Base-by-base conservation (phyloP, 1,140 invertebrate species). In the Hycleus phaleratus region DNA sequence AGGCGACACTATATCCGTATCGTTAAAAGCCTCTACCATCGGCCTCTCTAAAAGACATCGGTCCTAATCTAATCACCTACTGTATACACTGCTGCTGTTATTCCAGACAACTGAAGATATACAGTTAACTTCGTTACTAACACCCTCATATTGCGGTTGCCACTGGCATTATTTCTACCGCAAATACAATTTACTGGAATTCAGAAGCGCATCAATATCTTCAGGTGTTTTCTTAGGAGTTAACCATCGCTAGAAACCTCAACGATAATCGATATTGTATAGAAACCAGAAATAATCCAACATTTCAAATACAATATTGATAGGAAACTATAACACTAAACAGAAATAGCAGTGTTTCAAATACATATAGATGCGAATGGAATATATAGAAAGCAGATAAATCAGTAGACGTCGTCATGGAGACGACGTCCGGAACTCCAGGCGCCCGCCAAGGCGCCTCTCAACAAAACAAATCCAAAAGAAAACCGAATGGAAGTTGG, bases 291-390 rank as follows among this genome's bases (percentile, higher is more conserved):
- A 32, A 5, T 7, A 32, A 32, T 32, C 32, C 7, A 32, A 32
- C 7, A 32, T 32, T 32, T 32, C 32, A 32, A 53, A 45, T 46
- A 53, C 46, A 53, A 53, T 53, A 53, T 38, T 46, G 51, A 53
- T 53, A 26, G 51, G 46, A 53, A 53, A 42, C 51, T 46, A 53
- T 53, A 53, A 53, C 42, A 53, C 42, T 53, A 53, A 45, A 42
- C 51, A 53, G 51, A 53, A 53, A 44, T 42, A 38, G 51, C 42
- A 40, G 26, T 32, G 44, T 25, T 45, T 42, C 40, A 53, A 46
- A 45, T 53, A 42, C 51, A 39, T 43, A 47, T 18, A 18, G 18
- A 18, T 18, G 18, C 46, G n/a, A 38, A 50, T 40, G 38, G 49
- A 40, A 11, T 26, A 38, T 53, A 53, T 46, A 53, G 51, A 53